Evolutionary conservation across 2,888 invertebrate genomes (phyloP), one percentile per base, ranked within the genome.

Genomic region (Sarcophaga variegata): DNA sequence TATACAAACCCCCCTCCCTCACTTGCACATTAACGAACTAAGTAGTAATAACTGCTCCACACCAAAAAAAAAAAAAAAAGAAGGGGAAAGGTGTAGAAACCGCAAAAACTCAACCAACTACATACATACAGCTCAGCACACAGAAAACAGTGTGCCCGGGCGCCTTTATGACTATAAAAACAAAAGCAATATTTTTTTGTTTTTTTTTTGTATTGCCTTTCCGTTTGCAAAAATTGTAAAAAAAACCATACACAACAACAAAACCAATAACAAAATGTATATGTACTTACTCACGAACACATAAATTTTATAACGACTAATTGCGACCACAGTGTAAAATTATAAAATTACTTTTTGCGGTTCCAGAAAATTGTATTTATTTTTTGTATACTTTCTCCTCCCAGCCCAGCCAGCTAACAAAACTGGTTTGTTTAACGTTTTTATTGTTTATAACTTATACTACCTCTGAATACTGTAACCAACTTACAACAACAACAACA

Each of bases 271-370:
- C 54, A 37, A 37, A 37, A 37, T 37, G 37, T 37, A 37, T 1
- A 6, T 37, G 37, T 37, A 85, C 47, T 64, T 17, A 64, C 59
- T 63, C 54, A 49, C 14, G 10, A 37, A 37, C 27, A 64, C 69
- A 80, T 72, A 59, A 79, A 86, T 90, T 92, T 91, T 91, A 92
- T 90, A 90, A 90, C 89, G 91, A 90, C 91, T 92, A 91, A 91
- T 92, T 91, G 91, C 87, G 69, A 85, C 87, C 83, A 81, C 82
- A 90, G 90, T 90, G 91, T 90, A 91, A 91, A 92, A 88, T 88
- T 92, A 91, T 91, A 90, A 92, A 92, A 92, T 91, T 91, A 90
- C 91, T 91, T 92, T 91, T 90, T 91, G 91, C 47, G 88, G 88
- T 87, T 72, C 63, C n/a, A 60, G 59, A 22, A 60, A 14, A 54